Evolutionary conservation across 1,140 invertebrate genomes (phyloP), one percentile per base, ranked within the genome.

Genomic region (Physella acuta): DNA sequence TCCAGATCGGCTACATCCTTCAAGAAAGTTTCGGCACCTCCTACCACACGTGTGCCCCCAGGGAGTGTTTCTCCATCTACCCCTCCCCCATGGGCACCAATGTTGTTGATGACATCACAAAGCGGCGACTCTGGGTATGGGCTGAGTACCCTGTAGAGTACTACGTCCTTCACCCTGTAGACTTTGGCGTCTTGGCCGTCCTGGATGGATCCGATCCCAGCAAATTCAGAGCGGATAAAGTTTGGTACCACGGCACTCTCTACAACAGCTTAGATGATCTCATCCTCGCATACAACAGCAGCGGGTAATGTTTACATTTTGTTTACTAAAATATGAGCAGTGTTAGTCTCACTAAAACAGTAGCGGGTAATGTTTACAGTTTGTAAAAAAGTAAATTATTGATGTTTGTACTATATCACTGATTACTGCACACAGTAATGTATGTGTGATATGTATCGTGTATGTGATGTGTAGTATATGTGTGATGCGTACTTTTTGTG

Each of bases 191-290:
- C 31, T 31, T 62, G 49, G 49, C 52, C 30, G 16, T 26, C 11
- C 30, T 70, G 39, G 73, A 74, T 16, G 72, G 71, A 31, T 62
- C 67, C 11, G 67, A 76, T 3, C 61, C 53, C 11, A 37, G 31
- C 11, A 70, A 73, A 14, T 77, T 68, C 65, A 51, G 31, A 3
- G 67, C 77, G 3, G 73, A 73, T 26, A 70, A 71, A 14, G 51
- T 79, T 1, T 76, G 69, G 68, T 80, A 80, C 59, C 68, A 71
- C 2, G 70, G 73, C 14, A 61, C 74, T 39, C 55, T 75, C 26
- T 80, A 76, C 73, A 61, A 73, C 14, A 70, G 69, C 1, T 24
- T 75, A 24, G 65, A 72, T 2, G 72, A 77, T 17, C 75, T 80
- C 33, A 34, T 70, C 34, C 8, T 24, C 16, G n/a, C 11, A 31